Base-by-base conservation (phyloP, 2,797 vertebrate species). In the Coendou prehensilis region DNA sequence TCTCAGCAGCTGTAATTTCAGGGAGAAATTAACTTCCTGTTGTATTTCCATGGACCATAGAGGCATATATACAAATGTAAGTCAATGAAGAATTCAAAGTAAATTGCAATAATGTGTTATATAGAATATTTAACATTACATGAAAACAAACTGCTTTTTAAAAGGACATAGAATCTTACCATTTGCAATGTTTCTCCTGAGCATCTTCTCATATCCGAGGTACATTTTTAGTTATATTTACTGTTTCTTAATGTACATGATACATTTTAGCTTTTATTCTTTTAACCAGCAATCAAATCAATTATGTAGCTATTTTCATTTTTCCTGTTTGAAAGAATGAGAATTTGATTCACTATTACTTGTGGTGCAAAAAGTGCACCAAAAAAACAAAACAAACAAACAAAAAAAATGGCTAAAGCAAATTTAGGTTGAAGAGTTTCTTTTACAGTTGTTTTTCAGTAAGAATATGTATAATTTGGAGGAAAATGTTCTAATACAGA, bases 391-490 rank as follows among this genome's bases (percentile, higher is more conserved):
- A 41, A 41, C 37, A 41, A 41, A 41, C 37, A 41, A 41, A 41
- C 37, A 81, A n/a, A 47, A 52, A 73, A 59, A 57, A 67, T 17
- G 0, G 47, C 8, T 87, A 45, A 47, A n/a, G 82, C 6, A 95
- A 11, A 54, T 82, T 83, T 75, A 83, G 23, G 61, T 52, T 91
- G 47, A 15, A 94, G 14, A 81, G 1, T 73, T 79, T 37, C 5
- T 56, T 76, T 76, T 81, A 81, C 28, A 86, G 30, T 45, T 22
- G 56, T 30, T 82, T 94, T 89, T 75, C 37, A 41, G 20, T 71
- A 95, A 85, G 3, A 89, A 90, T 69, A 96, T 59, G 26, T 7
- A 88, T 90, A 88, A 86, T 86, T 86, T 47, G 20, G 20, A 64
- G 6, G 11, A 18, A 71, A 93, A 75, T 13, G 3, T 87, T 52